Evolutionary conservation across 2,888 invertebrate species (phyloP), one percentile per base, ranked within the genome.

Genomic region (Limnephilus marmoratus): DNA sequence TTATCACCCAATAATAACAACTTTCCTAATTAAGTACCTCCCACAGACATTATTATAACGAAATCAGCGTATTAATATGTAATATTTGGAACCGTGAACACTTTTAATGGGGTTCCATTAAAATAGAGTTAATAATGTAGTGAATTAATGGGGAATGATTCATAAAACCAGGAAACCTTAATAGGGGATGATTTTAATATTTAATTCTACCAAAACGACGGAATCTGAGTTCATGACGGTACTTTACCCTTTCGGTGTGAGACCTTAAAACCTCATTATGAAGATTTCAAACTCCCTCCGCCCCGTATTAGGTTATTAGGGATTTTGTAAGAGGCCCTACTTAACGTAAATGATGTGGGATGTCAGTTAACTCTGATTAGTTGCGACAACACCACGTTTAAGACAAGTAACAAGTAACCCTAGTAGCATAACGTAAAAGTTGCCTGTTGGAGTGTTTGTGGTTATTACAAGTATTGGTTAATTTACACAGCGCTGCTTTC

Each of bases 251-350:
- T 82, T 82, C 31, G 31, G 29, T 24, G 82, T 29, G 37, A 37
- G 31, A 83, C 83, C 34, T 34, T 31, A 9, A 34, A 34, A 83
- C 31, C 83, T 83, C 83, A 31, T 34, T 34, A 31, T 31, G 83
- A 31, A 34, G 83, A 83, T 83, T 31, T 83, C 31, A 82, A 82
- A 82, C 31, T 82, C 83, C 12, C 9, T 83, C 15, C 12, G 83
- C 83, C 15, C 83, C 34, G 83, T 83, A 83, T 83, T 83, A 83
- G 83, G 83, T 83, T 83, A 83, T 83, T 83, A 31, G 83, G 31
- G 83, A 83, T 83, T 83, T 34, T 31, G 31, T 83, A 34, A 83
- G 34, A 34, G 53, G 83, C 34, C 37, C 37, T 83, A 83, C 29
- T 37, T 31, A 18, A 15, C 83, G 83, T 37, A 37, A 83, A 83